Conservation (phyloP, 2,113 vertebrate genomes). For the Taxidea taxus region DNA sequence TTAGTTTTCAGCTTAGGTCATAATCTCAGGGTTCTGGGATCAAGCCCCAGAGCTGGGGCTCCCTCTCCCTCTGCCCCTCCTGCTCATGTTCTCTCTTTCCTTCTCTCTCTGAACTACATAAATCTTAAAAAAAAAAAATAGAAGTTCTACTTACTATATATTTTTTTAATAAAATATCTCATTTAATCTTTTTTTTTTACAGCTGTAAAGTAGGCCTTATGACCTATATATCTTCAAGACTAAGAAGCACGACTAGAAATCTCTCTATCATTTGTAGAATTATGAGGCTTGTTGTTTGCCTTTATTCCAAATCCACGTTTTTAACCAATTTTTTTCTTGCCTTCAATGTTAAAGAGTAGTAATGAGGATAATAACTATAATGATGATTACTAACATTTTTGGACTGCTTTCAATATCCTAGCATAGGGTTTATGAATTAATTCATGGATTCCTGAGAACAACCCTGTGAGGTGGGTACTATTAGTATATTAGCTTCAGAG, state of each 20-base stretch:
- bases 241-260: background rate
- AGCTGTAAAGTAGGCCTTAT: slow-evolving; percentile 46
- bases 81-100: too few species aligned
- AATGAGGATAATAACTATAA: background rate
- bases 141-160: slow-evolving; percentile 36
- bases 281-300: background rate
- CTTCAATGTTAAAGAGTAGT: background rate
- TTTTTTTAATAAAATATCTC: slow-evolving; percentile 57
- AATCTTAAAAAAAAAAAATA: background rate
- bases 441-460: background rate
- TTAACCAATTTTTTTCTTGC: background rate
- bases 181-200: slow-evolving; percentile 60
- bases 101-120: background rate
- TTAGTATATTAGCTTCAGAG: background rate
- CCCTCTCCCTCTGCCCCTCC: too few species aligned
- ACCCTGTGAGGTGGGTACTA: background rate
- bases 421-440: background rate
- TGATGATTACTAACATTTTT: background rate
- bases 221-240: background rate
- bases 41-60: background rate
- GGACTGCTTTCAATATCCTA: background rate
- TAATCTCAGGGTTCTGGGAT: background rate
- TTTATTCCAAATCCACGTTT: background rate
- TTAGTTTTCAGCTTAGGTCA: background rate
- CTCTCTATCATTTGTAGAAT: background rate